Conservation (phyloP, 2,888 invertebrate species). For the Uropetala carovei region DNA sequence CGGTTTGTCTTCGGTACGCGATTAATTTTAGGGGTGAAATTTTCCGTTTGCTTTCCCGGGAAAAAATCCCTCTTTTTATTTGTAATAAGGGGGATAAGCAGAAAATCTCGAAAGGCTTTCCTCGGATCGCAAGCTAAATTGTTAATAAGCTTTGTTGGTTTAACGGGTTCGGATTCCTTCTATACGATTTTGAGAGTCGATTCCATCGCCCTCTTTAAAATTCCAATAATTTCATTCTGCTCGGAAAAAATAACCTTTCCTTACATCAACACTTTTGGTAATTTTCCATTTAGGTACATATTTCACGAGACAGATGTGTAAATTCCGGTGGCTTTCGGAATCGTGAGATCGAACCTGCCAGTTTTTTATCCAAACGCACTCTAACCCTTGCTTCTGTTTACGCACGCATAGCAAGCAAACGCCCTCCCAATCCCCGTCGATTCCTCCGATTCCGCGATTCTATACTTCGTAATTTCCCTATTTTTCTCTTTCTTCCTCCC, state of each 20-base stretch:
- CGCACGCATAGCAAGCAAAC: constrained; percentile 5
- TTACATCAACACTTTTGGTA: neutral
- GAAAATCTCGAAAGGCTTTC: neutral
- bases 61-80: too few relatives aligned
- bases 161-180: neutral
- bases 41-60: neutral
- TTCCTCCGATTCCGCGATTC: neutral
- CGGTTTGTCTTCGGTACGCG: neutral
- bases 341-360: neutral
- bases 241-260: constrained; percentile 32
- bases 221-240: neutral
- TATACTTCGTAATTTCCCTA: neutral
- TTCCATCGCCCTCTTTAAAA: neutral
- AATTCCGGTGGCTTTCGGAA: neutral
- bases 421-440: neutral
- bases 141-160: neutral
- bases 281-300: neutral
- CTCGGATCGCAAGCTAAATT: neutral
- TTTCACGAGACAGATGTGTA: neutral
- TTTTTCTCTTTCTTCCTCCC: neutral
- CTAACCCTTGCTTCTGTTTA: constrained; percentile 26
- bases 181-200: neutral
- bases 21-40: neutral
- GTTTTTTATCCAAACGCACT: constrained; percentile 45
- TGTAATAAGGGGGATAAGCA: too few relatives aligned